Conservation (phyloP, 1,140 invertebrate genomes). For the Magallana gigas region DNA sequence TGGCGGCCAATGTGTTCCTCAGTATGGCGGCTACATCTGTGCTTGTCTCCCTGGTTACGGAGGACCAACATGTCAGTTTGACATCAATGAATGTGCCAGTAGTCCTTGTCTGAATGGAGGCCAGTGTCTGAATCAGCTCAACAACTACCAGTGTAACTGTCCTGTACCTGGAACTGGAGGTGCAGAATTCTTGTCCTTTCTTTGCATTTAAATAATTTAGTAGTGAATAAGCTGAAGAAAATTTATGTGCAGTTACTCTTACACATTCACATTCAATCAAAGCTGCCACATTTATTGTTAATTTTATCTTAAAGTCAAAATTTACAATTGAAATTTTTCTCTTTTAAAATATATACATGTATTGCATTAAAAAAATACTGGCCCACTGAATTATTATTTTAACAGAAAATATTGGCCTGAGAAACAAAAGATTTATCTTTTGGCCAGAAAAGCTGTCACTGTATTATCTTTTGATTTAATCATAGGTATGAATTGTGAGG, state of each 20-base stretch:
- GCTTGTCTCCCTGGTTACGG: slow-evolving; percentile 86
- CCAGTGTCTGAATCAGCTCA: slow-evolving; percentile 83
- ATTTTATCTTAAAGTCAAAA: too few relatives aligned
- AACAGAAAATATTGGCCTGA: too few relatives aligned
- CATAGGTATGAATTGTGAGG: not conserved
- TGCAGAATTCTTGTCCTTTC: not conserved
- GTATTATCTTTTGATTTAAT: too few relatives aligned
- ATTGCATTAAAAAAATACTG: too few relatives aligned
- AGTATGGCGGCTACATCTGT: slow-evolving; percentile 66
- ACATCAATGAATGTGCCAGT: slow-evolving; percentile 80
- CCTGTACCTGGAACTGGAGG: slow-evolving; percentile 57
- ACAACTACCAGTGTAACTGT: slow-evolving; percentile 74
- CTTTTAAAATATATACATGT: too few relatives aligned
- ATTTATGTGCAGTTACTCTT: too few relatives aligned
- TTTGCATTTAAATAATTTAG: not conserved
- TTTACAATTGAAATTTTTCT: too few relatives aligned
- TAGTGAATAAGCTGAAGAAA: not conserved
- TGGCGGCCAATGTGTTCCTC: slow-evolving; percentile 67
- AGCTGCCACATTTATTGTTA: too few relatives aligned
- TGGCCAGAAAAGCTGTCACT: too few relatives aligned
- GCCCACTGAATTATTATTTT: too few relatives aligned
- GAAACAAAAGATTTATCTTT: too few relatives aligned
- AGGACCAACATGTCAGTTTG: slow-evolving; percentile 74
- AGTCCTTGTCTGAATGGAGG: slow-evolving; percentile 95
- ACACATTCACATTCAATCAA: too few relatives aligned